Base-by-base conservation (phyloP, 2,888 invertebrate species). In the Deilephila elpenor region DNA sequence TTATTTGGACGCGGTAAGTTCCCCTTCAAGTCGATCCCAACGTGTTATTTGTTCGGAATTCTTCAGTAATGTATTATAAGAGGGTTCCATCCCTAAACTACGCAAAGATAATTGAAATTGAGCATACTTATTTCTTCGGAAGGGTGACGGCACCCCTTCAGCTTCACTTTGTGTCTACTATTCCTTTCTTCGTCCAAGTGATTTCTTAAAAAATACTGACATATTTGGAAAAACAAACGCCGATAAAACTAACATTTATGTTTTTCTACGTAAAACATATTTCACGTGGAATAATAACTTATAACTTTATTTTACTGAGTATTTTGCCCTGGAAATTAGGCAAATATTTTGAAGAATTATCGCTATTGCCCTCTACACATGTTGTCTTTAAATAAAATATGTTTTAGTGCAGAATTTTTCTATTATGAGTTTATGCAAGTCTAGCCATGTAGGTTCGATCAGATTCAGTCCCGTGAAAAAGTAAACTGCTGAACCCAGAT, bases 61-160 rank as follows among this genome's bases (percentile, higher is more conserved):
- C 78, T 76, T 78, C 78, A 78, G 78, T 81, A 78, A 79, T 80
- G 77, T 82, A 80, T 82, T 84, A 77, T 85, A 84, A 83, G 81
- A 82, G 83, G 78, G 84, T 80, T 80, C 78, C 78, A 77, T 80
- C 79, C 82, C 78, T 79, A 82, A 85, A 86, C 86, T 86, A 86
- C 85, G 77, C 84, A 79, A 84, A 86, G 82, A 87, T 87, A 89
- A 89, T 88, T 88, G 88, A 87, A 88, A 84, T 73, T 76, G 80
- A 85, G 84, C 85, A 84, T 83, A 84, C 78, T 79, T 84, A 85
- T 86, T 86, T 80, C 80, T 78, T 82, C 73, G 74, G 80, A 83
- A 78, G 79, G 83, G 67, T 67, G 81, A 78, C 81, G 78, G 76
- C 77, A 77, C 67, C 67, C 67, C 67, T 20, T n/a, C 20, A n/a